These are phyloP conservation scores for Amazona ochrocephala DNA, from an alignment of 2,797 vertebrate species.

Conservation along the genomic window DNA sequence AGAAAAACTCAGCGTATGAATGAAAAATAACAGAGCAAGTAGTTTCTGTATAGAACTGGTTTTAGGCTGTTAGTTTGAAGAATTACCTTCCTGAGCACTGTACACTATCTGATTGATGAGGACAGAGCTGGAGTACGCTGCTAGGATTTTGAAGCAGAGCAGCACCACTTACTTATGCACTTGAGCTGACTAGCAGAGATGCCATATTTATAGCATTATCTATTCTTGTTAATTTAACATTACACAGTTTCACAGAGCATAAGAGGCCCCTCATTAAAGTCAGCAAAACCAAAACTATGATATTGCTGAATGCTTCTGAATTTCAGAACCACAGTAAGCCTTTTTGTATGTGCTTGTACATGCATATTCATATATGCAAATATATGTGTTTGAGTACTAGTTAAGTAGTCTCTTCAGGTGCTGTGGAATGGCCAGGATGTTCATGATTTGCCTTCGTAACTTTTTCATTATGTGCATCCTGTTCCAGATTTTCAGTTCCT, in stretches of 20 bases:
- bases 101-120: constrained; percentile 38
- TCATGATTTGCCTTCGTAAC: neutral
- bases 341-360: neutral
- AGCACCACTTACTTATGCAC: neutral
- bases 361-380: neutral
- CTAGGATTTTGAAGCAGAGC: constrained; percentile 27
- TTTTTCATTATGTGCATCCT: neutral
- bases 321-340: neutral
- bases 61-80: constrained; percentile 66
- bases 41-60: constrained; percentile 22
- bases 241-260: neutral
- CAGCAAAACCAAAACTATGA: neutral
- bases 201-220: constrained; percentile 32
- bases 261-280: constrained; percentile 6
- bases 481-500: neutral
- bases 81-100: constrained; percentile 32
- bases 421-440: neutral
- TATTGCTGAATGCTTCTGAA: neutral
- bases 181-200: neutral
- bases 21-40: constrained; percentile 48
- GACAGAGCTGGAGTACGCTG: neutral
- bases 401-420: neutral
- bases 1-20: neutral
- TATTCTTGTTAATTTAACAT: neutral
- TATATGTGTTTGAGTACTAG: neutral